Base-by-base conservation (phyloP, 2,797 vertebrate genomes). In the Sebastes itinus region DNA sequence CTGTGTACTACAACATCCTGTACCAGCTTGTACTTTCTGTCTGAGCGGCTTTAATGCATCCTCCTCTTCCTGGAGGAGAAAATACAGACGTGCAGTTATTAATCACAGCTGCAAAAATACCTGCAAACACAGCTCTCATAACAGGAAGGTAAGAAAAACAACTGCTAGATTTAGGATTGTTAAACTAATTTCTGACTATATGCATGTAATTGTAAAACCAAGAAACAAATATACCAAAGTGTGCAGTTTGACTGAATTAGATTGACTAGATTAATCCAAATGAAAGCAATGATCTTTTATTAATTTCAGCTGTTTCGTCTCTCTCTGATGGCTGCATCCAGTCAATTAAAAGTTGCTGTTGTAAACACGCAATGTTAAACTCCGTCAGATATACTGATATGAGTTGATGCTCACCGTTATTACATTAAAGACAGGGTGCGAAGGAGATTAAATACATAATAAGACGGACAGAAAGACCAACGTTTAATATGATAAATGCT, bases 1-100 rank as follows among this genome's bases (percentile, higher is more conserved):
- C 77, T n/a, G 74, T 77, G 86, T 85, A 60, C 83, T 32, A 86
- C 85, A 80, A 84, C 85, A 79, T 91, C 89, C 87, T 88, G 83
- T 52, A 52, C 55, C 33, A 55, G 83, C 75, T 72, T 28, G 56
- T 72, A 25, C 23, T 55, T 58, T 75, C 12, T 77, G 73, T 70
- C 55, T 62, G 71, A 76, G 49, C 25, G 66, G 72, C 71, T 77
- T 78, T 20, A 70, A 71, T 10, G 66, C 62, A 25, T 80, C 84
- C 64, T 80, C 74, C 67, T 28, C 61, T 67, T 78, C 82, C 86
- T 86, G 75, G 25, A 60, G 16, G 64, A 56, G n/a, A 62, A 71
- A 70, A 72, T 13, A 58, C 25, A 49, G 55, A 62, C 28, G 1
- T 16, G 70, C 25, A 0, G 28, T 78, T 77, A 74, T 79, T 61